Percentiles rank a stretch among this genome's conserved stretches.
phyloP scores from a whole-genome alignment of 2,888 invertebrate genomes.

The Andrena praecox region DNA sequence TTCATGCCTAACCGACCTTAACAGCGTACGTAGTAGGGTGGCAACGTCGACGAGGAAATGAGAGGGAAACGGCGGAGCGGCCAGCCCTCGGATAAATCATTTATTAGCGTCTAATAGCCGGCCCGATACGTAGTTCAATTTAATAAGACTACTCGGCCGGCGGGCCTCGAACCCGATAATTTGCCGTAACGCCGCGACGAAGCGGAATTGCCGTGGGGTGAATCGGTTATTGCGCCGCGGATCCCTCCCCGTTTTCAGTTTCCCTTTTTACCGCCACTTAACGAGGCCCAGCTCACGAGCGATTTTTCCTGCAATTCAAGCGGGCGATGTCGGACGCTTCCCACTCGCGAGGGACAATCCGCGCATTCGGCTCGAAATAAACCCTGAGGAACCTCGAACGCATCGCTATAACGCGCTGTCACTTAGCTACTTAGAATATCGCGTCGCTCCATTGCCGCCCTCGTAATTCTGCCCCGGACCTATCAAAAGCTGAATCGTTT shows the following conservation, averaged over 20 bases:
- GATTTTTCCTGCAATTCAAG: not conserved
- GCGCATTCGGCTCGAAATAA: too few species aligned
- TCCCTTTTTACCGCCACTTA: not conserved
- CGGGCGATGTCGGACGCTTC: not conserved
- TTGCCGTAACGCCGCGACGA: constrained; percentile 1
- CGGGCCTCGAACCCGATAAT: constrained; percentile 34
- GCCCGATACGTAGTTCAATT: constrained; percentile 22
- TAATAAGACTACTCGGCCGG: constrained; percentile 24
- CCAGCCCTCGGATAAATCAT: constrained; percentile 60
- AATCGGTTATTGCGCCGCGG: not conserved
- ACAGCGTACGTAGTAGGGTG: constrained; percentile 44
- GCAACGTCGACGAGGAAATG: constrained; percentile 54
- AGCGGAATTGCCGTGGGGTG: not conserved
- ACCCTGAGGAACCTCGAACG: too few species aligned
- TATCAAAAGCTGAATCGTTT: not conserved
- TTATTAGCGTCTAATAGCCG: constrained; percentile 57
- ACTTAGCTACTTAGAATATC: too few species aligned
- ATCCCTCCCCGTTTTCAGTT: not conserved
- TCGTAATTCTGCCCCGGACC: too few species aligned
- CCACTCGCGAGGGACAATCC: not conserved
- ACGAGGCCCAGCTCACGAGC: not conserved
- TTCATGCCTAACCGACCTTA: constrained; percentile 71
- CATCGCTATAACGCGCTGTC: too few species aligned
- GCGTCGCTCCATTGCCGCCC: too few species aligned
- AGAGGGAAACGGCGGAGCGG: constrained; percentile 26